Evolutionary conservation across 2,113 vertebrate species (phyloP).

Genomic region (Bufo bufo): DNA sequence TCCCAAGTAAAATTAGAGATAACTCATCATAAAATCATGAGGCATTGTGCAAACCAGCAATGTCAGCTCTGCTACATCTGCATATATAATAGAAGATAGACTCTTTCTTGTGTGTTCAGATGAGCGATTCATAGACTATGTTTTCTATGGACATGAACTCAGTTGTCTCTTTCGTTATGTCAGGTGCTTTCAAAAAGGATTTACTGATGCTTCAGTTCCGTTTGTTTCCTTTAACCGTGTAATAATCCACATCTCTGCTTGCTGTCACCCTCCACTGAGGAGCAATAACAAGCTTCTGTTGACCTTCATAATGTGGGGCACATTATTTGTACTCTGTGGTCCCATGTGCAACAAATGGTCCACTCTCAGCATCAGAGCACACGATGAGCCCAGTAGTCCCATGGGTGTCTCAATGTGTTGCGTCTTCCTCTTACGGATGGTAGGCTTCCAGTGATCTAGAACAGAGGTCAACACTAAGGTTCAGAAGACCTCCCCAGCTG

Average conservation of each 20-base stretch:
- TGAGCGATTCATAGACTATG: background rate
- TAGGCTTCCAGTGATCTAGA: background rate
- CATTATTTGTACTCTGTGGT: background rate
- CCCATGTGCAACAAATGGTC: background rate
- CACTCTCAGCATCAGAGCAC: background rate
- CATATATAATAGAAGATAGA: background rate
- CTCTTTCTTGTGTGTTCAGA: background rate
- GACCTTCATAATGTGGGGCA: background rate
- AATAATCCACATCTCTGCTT: background rate
- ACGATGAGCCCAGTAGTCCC: background rate
- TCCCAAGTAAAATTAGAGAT: background rate
- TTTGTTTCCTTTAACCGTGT: background rate
- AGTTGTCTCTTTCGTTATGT: background rate
- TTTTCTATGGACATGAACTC: background rate
- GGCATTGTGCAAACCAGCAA: background rate
- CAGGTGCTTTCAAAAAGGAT: background rate
- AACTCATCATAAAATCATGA: background rate
- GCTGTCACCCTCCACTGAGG: background rate
- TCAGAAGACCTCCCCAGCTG: background rate
- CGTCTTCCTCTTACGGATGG: background rate
- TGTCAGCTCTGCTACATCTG: background rate
- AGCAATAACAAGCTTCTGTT: background rate
- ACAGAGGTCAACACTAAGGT: background rate
- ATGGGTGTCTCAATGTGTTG: background rate
- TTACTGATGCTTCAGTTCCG: background rate